Evolutionary conservation across 2,888 invertebrate genomes (phyloP), one percentile per base, ranked within the genome.

Genomic region (Lasiommata megera): DNA sequence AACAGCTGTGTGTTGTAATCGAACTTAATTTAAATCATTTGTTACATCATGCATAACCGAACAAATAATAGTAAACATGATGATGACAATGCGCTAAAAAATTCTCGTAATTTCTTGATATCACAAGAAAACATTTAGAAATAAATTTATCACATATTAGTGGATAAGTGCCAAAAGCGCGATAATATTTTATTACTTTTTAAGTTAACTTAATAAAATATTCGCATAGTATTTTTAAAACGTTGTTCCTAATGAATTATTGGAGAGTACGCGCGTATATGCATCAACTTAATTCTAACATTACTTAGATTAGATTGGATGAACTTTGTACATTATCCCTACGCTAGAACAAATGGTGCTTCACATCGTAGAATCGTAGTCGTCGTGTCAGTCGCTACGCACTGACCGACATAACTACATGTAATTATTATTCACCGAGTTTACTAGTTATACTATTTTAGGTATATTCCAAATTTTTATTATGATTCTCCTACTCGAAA

Each of bases 261-360:
- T 74, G 84, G 84, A 80, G 79, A 79, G 74, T 83, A 80, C 81
- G 80, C 76, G 76, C 82, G 75, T 79, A 75, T 76, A 79, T 77
- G 86, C 82, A 78, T 72, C 76, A 80, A 79, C 72, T 74, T 87
- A 83, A 81, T 77, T 84, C 76, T 88, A 86, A 82, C 83, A 76
- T 79, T 78, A 79, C 72, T 81, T 84, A 86, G 85, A 85, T 70
- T 88, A 85, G 85, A 84, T 79, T 80, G 76, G 81, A 79, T 75
- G 82, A 86, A 85, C 79, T 76, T 80, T 90, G 90, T 90, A 90
- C 88, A 90, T 90, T 88, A 78, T 83, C 89, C 90, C 84, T 88
- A 89, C 86, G 89, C 90, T 89, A 88, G 89, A 90, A 88, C 89
- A 88, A 87, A 89, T 90, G 90, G 90, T 90, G 90, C 90, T 89